Conservation (phyloP, 2,888 invertebrate genomes). For the Pasiphila rectangulata region DNA sequence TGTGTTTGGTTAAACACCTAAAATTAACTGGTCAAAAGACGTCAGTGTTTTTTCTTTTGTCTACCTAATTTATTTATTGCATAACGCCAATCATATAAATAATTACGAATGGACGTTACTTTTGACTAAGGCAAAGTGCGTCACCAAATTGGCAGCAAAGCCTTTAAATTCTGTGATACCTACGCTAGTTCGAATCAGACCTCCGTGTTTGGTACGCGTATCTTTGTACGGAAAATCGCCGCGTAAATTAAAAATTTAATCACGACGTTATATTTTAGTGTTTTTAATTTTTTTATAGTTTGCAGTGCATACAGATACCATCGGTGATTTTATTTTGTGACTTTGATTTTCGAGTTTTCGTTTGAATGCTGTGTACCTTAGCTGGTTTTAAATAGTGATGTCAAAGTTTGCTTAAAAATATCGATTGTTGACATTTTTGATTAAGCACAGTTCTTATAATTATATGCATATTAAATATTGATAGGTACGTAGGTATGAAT, state of each 20-base stretch:
- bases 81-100: conserved; percentile 8
- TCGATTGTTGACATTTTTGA: conserved; percentile 6
- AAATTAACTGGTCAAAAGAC: no score
- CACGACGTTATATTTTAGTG: no score
- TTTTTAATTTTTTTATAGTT: neutral
- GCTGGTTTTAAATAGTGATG: conserved; percentile 20
- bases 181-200: conserved; percentile 34
- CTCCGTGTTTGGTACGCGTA: conserved; percentile 19
- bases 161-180: no score
- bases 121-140: no score
- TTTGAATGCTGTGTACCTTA: conserved; percentile 7
- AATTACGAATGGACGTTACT: conserved; percentile 29
- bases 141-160: conserved; percentile 42
- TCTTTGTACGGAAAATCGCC: conserved; percentile 3
- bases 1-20: no score
- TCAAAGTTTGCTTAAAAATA: conserved; percentile 3
- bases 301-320: neutral
- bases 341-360: conserved; percentile 20
- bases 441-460: neutral
- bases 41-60: no score
- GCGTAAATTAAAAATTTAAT: conserved; percentile 3
- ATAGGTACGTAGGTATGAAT: no score
- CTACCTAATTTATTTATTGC: conserved; percentile 7
- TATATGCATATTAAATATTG: neutral
- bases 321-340: neutral